Evolutionary conservation across 2,797 vertebrate species (phyloP), one percentile per base, ranked within the genome.

Genomic region (Spheniscus humboldti): DNA sequence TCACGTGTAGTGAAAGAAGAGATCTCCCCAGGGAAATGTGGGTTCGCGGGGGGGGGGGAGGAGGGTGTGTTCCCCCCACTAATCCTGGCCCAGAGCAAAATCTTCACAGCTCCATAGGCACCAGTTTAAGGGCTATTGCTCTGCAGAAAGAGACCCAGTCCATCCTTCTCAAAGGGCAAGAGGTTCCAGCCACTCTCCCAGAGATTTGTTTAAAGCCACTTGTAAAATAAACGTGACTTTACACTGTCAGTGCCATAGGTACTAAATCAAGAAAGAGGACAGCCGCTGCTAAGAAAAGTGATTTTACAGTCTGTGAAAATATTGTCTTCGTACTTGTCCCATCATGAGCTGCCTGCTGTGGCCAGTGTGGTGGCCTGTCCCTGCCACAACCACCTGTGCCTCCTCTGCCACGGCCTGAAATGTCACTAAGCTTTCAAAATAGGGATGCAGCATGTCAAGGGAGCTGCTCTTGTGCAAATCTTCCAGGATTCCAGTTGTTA

Each of bases 131-230:
- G 55, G n/a, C 57, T 73, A 37, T 37, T 92, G 33, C 19, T 83
- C 66, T 88, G 50, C 52, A 79, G 59, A 82, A 92, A 57, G 33
- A 93, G 19, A 86, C 17, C 2, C 18, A 63, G 56, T 55, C 62
- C n/a, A 23, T 62, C 55, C 75, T 90, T 18, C 41, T 93, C 43
- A 79, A 71, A 92, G 43, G 25, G 17, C 48, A 89, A 62, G 37
- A 94, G 27, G 18, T 31, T 73, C 47, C 56, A 48, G 52, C 11
- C 25, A 30, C 53, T 84, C 17, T 79, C 27, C 20, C 35, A 63
- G 55, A 87, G 66, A 88, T 77, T 91, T 95, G 11, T 74, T 73
- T 88, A 91, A 92, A 91, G 53, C 41, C 83, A 88, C 66, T 68
- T 77, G 41, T 82, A 90, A 91, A 90, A 88, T 73, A 90, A 87